phyloP scores from a whole-genome alignment of 2,888 invertebrate species.

The Andrena praecox region DNA sequence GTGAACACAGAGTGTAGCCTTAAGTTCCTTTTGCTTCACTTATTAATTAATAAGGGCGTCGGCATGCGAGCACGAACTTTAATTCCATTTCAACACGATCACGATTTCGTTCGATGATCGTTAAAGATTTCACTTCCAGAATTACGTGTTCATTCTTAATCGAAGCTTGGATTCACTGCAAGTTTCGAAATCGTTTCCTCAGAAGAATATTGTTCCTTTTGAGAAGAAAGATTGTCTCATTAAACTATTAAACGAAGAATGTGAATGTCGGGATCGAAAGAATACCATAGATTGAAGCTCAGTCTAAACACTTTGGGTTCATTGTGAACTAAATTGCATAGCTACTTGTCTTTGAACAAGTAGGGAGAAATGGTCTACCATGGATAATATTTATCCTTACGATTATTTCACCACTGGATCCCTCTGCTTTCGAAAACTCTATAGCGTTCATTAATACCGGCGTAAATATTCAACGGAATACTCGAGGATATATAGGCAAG shows the following conservation, averaged over 20 bases:
- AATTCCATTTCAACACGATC: background rate
- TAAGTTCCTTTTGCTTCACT: constrained; percentile 15
- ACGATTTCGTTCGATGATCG: background rate
- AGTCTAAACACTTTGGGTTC: background rate
- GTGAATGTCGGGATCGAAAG: background rate
- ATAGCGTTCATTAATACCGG: background rate
- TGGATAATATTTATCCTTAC: background rate
- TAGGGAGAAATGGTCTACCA: background rate
- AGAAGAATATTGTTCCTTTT: background rate
- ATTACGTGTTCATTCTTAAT: background rate
- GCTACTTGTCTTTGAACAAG: background rate
- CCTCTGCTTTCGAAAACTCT: background rate
- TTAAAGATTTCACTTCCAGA: background rate
- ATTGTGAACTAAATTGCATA: background rate
- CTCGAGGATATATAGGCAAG: constrained; percentile 2
- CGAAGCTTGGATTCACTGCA: background rate
- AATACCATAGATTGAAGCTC: background rate
- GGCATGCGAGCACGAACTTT: background rate
- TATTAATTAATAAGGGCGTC: background rate
- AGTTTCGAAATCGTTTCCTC: constrained; percentile 1
- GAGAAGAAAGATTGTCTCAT: constrained; percentile 6
- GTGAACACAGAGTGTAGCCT: constrained; percentile 41
- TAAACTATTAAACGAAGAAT: constrained; percentile 1
- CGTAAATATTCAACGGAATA: background rate
- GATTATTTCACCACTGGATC: background rate